Percentiles rank a stretch among this genome's conserved stretches.
These are phyloP conservation scores for Sesia apiformis DNA, from an alignment of 2,888 invertebrate genomes.

Conservation along the genomic window DNA sequence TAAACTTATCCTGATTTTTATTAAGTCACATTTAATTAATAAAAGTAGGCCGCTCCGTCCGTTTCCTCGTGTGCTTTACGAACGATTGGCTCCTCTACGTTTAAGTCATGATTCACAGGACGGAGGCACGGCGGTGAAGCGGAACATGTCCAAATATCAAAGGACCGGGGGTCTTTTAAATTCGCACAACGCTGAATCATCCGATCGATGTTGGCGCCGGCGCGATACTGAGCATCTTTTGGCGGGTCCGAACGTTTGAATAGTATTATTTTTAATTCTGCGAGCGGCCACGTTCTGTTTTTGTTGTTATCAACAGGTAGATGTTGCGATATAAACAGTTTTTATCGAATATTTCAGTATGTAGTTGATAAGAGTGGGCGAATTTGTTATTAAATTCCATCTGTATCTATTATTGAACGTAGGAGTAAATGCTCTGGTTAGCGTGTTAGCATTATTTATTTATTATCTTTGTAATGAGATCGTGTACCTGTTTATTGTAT, in stretches of 20 bases:
- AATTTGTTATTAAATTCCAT: too few relatives aligned
- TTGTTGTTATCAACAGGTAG: not conserved
- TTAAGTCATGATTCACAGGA: conserved; percentile 55
- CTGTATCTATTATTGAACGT: too few relatives aligned
- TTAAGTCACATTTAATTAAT: not conserved
- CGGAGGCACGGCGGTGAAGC: conserved; percentile 51
- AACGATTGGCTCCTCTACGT: conserved; percentile 35
- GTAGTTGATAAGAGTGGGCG: too few relatives aligned
- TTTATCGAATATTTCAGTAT: too few relatives aligned
- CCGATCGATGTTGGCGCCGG: conserved; percentile 58
- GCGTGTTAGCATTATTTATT: too few relatives aligned
- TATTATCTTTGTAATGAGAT: too few relatives aligned
- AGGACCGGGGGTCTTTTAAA: conserved; percentile 34
- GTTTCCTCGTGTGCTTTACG: conserved; percentile 27
- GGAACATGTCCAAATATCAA: conserved; percentile 52
- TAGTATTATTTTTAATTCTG: not conserved
- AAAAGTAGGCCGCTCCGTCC: not conserved
- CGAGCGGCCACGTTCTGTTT: not conserved
- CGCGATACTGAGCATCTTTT: conserved; percentile 36
- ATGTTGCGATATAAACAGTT: not conserved
- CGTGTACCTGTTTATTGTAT: too few relatives aligned
- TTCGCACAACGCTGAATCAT: conserved; percentile 40
- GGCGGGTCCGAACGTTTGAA: not conserved
- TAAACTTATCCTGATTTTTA: not conserved
- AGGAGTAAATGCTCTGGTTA: too few relatives aligned